Conservation (phyloP, 2,797 vertebrate genomes). For the Cyprinella venusta region DNA sequence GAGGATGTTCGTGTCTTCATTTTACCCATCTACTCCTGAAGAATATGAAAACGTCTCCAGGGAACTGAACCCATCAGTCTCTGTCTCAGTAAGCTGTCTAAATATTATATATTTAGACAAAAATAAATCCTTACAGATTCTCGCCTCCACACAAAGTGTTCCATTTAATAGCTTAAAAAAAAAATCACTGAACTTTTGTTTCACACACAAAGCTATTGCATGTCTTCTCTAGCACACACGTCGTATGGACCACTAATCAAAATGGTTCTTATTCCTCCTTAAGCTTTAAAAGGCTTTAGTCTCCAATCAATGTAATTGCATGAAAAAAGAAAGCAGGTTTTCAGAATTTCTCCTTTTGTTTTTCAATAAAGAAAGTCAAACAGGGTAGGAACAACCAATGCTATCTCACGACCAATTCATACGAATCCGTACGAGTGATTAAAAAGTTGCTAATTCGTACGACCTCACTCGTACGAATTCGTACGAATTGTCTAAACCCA, state of each 20-base stretch:
- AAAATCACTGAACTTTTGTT: neutral
- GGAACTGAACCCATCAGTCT: constrained; percentile 18
- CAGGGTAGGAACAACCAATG: neutral
- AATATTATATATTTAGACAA: constrained; percentile 23
- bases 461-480: no score
- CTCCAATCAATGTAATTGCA: neutral
- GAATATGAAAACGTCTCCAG: constrained; percentile 32
- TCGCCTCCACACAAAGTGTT: neutral
- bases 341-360: neutral
- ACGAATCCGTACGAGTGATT: no score
- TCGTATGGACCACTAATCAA: neutral
- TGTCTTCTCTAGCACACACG: neutral
- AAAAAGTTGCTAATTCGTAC: no score
- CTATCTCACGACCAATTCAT: no score
- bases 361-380: neutral
- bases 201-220: neutral
- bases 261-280: neutral
- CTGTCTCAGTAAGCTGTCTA: constrained; percentile 12
- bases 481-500: no score
- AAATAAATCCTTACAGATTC: constrained; percentile 25
- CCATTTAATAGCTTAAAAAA: neutral
- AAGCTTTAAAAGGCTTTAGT: neutral
- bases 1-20: constrained; percentile 25
- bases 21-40: constrained; percentile 21
- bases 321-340: neutral